Conservation (phyloP, 2,113 vertebrate species). For the Psittacara wagleri region DNA sequence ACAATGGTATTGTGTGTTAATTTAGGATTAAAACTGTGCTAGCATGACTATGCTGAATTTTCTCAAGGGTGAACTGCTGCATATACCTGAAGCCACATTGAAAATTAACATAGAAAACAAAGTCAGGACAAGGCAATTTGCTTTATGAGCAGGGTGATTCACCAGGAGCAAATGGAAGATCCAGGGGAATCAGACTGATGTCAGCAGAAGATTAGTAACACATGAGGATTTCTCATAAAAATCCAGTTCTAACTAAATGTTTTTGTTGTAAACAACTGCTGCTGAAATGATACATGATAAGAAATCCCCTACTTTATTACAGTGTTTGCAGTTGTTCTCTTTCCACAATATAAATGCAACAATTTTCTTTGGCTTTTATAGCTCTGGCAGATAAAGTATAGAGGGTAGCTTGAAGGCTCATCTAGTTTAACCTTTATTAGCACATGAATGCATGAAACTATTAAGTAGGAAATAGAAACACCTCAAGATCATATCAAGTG, state of each 20-base stretch:
- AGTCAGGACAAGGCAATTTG: constrained; percentile 43
- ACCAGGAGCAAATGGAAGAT: constrained; percentile 49
- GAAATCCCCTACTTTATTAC: neutral
- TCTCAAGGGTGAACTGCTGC: neutral
- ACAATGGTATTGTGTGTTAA: neutral
- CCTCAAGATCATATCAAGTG: neutral
- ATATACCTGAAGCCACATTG: constrained; percentile 3
- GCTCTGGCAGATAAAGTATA: constrained; percentile 20
- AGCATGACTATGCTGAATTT: constrained; percentile 24
- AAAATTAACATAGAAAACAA: constrained; percentile 30
- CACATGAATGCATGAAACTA: constrained; percentile 45
- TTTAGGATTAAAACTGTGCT: neutral
- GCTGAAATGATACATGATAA: neutral
- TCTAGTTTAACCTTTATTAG: constrained; percentile 53
- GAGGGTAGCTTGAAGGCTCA: constrained; percentile 14
- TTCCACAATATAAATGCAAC: constrained; percentile 29
- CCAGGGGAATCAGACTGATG: constrained; percentile 47
- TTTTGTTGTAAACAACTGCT: constrained; percentile 61
- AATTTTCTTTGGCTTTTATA: constrained; percentile 43
- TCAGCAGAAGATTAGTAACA: constrained; percentile 60
- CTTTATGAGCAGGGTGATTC: constrained; percentile 55
- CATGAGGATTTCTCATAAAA: constrained; percentile 61
- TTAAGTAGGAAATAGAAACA: constrained; percentile 40
- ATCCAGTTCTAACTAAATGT: constrained; percentile 56
- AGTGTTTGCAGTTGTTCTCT: neutral